Evolutionary conservation across 2,113 vertebrate species (phyloP).

Genomic region (Elaphurus davidianus): DNA sequence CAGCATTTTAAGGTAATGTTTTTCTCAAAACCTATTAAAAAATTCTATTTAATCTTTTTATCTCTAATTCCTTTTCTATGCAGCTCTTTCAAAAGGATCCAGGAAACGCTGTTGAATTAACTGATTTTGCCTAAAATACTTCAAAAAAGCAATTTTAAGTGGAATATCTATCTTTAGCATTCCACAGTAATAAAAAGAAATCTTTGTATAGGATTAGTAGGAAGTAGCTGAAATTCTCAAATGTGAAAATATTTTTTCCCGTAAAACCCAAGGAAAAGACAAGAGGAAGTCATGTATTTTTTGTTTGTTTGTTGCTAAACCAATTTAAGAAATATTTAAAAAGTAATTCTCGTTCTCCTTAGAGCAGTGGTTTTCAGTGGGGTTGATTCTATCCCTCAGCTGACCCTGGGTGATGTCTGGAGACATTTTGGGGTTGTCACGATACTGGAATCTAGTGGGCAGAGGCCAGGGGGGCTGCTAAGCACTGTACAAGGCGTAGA

Average conservation of each 20-base stretch:
- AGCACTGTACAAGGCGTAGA: accelerated
- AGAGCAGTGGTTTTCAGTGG: not conserved
- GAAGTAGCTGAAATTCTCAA: not conserved
- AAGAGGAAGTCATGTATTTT: not conserved
- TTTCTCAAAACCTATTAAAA: not conserved
- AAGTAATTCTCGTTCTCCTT: not conserved
- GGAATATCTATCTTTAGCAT: not conserved
- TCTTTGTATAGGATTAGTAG: not conserved
- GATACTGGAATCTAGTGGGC: not conserved
- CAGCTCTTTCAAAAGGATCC: not conserved
- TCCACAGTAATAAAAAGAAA: not conserved
- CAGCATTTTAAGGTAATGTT: not conserved
- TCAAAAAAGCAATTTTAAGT: not conserved
- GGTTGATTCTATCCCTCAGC: not conserved
- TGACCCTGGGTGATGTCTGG: not conserved
- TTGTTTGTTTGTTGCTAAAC: not conserved
- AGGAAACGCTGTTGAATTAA: not conserved
- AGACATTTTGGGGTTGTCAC: not conserved
- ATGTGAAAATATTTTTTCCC: not conserved
- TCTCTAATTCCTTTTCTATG: not conserved
- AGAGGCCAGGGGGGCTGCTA: not conserved
- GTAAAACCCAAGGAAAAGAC: not conserved
- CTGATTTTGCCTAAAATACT: not conserved
- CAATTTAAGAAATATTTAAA: not conserved
- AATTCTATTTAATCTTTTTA: not conserved